Percentiles rank a stretch among this genome's conserved stretches.
phyloP scores from a whole-genome alignment of 1,140 invertebrate species.

The Caenorhabditis brenneri region DNA sequence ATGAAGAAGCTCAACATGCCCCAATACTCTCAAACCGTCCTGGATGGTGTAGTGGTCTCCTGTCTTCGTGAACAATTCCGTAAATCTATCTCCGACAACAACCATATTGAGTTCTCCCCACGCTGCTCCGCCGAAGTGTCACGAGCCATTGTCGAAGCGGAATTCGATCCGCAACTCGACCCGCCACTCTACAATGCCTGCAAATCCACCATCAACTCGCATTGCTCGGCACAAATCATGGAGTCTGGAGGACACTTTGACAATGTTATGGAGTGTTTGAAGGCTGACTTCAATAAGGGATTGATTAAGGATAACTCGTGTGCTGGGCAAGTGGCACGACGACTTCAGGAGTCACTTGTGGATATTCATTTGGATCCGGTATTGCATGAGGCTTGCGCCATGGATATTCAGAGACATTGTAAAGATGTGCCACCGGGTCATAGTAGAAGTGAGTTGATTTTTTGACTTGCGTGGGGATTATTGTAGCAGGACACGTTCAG shows the following conservation, averaged over 20 bases:
- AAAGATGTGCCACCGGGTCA: constrained; percentile 82
- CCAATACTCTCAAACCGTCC: constrained; percentile 57
- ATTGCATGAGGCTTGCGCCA: constrained; percentile 73
- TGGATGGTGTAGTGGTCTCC: constrained; percentile 62
- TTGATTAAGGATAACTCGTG: constrained; percentile 63
- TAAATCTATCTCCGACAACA: constrained; percentile 51
- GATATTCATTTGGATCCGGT: constrained; percentile 76
- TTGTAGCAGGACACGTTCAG: constrained; percentile 7
- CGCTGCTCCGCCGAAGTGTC: constrained; percentile 65
- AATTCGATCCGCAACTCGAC: constrained; percentile 84
- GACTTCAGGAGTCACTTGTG: constrained; percentile 74
- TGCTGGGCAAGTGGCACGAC: constrained; percentile 74
- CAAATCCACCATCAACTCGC: constrained; percentile 78
- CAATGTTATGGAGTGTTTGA: constrained; percentile 68
- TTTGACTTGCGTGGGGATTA: too few relatives aligned
- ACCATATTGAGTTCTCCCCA: constrained; percentile 47
- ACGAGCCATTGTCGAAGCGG: constrained; percentile 66
- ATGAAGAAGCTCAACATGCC: constrained; percentile 61
- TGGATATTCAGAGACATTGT: constrained; percentile 82
- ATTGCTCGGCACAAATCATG: constrained; percentile 47
- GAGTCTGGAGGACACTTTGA: constrained; percentile 63
- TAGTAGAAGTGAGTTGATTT: constrained; percentile 75
- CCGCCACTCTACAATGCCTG: constrained; percentile 83
- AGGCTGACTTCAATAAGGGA: constrained; percentile 69
- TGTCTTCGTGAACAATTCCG: constrained; percentile 67